phyloP scores from a whole-genome alignment of 2,797 vertebrate species.

The Macropus fuliginosus region DNA sequence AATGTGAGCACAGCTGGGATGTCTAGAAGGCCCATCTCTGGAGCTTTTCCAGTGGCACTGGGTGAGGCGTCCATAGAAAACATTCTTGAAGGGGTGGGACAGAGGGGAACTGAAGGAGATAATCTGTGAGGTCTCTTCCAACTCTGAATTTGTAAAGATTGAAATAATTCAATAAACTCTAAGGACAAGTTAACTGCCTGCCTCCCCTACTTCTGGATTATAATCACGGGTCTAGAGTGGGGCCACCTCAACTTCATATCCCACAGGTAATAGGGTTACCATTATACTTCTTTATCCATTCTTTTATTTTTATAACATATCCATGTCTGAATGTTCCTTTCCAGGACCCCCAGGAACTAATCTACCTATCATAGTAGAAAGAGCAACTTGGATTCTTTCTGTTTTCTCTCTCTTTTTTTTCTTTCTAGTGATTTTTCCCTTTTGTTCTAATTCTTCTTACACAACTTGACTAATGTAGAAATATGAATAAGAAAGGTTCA shows the following conservation, averaged over 20 bases:
- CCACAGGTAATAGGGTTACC: neutral
- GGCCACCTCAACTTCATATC: neutral
- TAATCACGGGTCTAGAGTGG: neutral
- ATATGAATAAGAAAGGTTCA: no score
- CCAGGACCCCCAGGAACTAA: neutral
- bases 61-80: neutral
- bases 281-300: neutral
- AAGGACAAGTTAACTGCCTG: neutral
- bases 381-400: neutral
- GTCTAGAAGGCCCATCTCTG: no score
- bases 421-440: no score
- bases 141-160: neutral
- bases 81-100: neutral
- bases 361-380: neutral
- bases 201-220: neutral
- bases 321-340: neutral
- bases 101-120: neutral
- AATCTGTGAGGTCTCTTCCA: neutral
- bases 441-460: no score
- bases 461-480: no score
- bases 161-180: neutral
- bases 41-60: no score
- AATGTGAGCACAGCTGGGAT: no score
- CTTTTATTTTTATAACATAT: neutral
- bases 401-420: no score